These are phyloP conservation scores for Mareca strepera DNA, from an alignment of 2,797 vertebrate species.

Conservation along the genomic window DNA sequence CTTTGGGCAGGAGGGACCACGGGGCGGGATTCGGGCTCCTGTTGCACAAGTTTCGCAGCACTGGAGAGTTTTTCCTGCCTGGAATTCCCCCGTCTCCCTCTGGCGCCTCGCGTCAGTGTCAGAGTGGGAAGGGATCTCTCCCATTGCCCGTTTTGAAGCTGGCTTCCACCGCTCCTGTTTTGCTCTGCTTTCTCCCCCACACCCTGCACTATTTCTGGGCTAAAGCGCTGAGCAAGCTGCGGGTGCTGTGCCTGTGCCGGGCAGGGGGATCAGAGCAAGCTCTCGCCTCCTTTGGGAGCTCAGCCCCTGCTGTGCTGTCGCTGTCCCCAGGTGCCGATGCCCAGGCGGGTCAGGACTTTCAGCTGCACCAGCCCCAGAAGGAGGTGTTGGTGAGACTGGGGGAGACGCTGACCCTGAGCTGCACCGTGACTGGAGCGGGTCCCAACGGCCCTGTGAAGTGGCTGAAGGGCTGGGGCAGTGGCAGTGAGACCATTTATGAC, in stretches of 20 bases:
- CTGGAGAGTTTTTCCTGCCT: background rate
- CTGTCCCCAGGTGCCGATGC: background rate
- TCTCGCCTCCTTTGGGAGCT: fast-evolving
- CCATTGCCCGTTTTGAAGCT: fast-evolving
- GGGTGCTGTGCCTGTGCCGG: background rate
- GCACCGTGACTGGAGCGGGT: fast-evolving
- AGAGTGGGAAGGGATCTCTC: background rate
- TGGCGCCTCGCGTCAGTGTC: background rate
- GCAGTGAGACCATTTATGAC: background rate
- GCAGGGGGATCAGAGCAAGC: background rate
- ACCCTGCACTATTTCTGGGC: background rate
- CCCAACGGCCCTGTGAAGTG: background rate
- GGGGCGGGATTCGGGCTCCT: background rate
- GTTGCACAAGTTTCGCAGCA: background rate
- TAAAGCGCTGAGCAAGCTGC: background rate
- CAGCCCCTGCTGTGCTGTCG: background rate
- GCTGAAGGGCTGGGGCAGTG: slow-evolving; percentile 1
- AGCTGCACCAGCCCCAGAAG: background rate
- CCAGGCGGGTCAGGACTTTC: fast-evolving
- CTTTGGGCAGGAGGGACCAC: background rate
- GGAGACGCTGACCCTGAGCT: background rate
- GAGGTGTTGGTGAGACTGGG: background rate
- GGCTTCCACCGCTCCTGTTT: fast-evolving
- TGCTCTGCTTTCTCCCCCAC: background rate
- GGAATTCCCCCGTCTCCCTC: slow-evolving; percentile 28